These are phyloP conservation scores for Apostichopus leukothele DNA, from an alignment of 53 echinoderm and acorn worm species.

Conservation along the genomic window DNA sequence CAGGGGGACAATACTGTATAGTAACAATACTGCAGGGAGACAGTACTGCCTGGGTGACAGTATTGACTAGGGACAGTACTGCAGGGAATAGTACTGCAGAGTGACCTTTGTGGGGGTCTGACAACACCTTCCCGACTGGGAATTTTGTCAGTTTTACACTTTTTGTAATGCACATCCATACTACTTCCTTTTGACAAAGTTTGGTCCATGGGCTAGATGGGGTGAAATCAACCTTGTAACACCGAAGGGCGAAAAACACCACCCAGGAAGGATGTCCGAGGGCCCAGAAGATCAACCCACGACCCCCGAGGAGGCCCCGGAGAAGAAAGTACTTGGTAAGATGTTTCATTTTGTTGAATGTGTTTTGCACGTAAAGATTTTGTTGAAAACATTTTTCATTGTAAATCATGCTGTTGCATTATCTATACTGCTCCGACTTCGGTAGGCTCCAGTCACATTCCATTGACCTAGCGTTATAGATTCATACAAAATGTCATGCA, in stretches of 20 bases:
- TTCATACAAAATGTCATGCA: no score
- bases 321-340: constrained; percentile 85
- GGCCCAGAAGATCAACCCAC: constrained; percentile 94
- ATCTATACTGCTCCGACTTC: background rate
- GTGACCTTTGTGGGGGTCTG: no score
- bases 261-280: constrained; percentile 92
- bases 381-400: background rate
- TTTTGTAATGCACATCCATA: no score
- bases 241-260: constrained; percentile 82
- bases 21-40: no score
- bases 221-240: constrained; percentile 57
- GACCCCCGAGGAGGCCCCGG: constrained; percentile 72
- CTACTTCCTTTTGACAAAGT: no score
- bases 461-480: background rate
- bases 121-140: no score
- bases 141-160: no score
- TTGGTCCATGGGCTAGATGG: no score
- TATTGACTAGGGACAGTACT: no score
- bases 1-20: no score
- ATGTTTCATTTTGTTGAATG: background rate
- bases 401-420: background rate
- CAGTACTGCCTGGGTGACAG: no score
- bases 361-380: background rate
- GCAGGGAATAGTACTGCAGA: no score
- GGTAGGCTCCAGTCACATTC: background rate